Percentiles rank a stretch among this genome's conserved stretches.
Conservation (phyloP, 2,888 invertebrate genomes). For the Noctua comes region DNA sequence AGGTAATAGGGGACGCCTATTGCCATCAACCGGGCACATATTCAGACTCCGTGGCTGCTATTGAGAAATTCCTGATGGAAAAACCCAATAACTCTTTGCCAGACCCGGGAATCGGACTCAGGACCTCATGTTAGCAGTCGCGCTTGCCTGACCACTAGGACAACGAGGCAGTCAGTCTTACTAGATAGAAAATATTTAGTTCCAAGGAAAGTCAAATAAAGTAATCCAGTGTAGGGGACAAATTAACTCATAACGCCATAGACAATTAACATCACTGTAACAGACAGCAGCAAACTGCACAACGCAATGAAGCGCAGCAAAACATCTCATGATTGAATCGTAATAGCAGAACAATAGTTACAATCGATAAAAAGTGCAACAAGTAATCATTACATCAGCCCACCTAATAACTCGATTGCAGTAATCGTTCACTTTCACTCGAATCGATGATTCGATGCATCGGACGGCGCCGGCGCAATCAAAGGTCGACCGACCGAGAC, state of each 20-base stretch:
- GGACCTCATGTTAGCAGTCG: too few relatives aligned
- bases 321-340: slow-evolving; percentile 72
- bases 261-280: not conserved
- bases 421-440: slow-evolving; percentile 87
- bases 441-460: slow-evolving; percentile 79
- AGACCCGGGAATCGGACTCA: too few relatives aligned
- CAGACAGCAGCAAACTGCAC: not conserved
- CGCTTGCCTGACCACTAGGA: too few relatives aligned
- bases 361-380: slow-evolving; percentile 81
- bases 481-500: slow-evolving; percentile 76
- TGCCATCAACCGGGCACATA: too few relatives aligned
- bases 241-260: slow-evolving; percentile 1
- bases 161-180: too few relatives aligned
- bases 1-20: not conserved
- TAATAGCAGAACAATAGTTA: slow-evolving; percentile 74
- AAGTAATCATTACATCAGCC: slow-evolving; percentile 84
- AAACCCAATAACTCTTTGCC: too few relatives aligned
- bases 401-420: slow-evolving; percentile 85
- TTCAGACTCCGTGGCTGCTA: too few relatives aligned
- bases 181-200: not conserved
- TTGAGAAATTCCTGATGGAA: too few relatives aligned
- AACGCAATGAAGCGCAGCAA: slow-evolving; percentile 44
- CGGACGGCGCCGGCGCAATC: slow-evolving; percentile 74
- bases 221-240: not conserved
- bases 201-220: not conserved